phyloP scores from a whole-genome alignment of 2,888 invertebrate genomes.

The Ametastegia equiseti region DNA sequence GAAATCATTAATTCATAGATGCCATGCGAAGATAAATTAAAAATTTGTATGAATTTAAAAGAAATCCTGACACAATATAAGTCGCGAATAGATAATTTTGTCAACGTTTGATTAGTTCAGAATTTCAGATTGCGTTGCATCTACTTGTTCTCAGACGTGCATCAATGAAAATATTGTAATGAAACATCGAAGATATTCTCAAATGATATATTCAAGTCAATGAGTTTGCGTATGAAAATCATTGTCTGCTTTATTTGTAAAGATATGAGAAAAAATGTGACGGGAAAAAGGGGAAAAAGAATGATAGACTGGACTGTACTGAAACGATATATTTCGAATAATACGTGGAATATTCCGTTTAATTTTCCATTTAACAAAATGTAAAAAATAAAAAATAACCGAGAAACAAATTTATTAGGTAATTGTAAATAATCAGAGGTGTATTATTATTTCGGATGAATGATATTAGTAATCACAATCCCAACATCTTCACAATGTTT shows the following conservation, averaged over 20 bases:
- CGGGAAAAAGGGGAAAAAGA: conserved; percentile 7
- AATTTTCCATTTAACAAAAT: conserved; percentile 29
- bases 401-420: conserved; percentile 32
- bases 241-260: background rate
- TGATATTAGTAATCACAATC: background rate
- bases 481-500: conserved; percentile 28
- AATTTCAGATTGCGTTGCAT: background rate
- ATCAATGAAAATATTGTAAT: background rate
- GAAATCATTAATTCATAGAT: background rate
- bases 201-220: background rate
- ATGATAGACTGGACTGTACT: conserved; percentile 38
- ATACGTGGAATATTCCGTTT: conserved; percentile 26
- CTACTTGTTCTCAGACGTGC: background rate
- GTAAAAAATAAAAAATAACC: conserved; percentile 11
- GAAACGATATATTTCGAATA: conserved; percentile 42
- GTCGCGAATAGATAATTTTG: no score
- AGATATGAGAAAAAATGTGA: background rate
- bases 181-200: background rate
- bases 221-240: background rate
- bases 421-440: conserved; percentile 47
- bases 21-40: background rate
- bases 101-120: background rate
- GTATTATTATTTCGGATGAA: conserved; percentile 44
- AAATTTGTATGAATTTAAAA: background rate
- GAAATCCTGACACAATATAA: no score